Percentiles rank a stretch among this genome's conserved stretches.
Conservation (phyloP, 1,140 invertebrate species). For the Batillaria attramentaria region DNA sequence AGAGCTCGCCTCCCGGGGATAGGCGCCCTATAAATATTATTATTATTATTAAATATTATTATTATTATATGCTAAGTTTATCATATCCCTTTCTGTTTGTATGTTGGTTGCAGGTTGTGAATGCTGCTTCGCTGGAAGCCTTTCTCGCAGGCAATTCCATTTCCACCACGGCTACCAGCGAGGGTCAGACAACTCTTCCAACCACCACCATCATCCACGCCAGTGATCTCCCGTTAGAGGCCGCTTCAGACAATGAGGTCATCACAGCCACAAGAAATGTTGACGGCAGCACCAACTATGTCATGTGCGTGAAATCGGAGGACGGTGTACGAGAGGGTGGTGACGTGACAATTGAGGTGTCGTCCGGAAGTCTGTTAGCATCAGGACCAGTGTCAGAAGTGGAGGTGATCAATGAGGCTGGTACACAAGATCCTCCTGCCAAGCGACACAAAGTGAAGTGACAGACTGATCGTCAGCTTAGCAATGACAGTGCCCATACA, state of each 20-base stretch:
- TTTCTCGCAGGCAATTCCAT: conserved; percentile 16
- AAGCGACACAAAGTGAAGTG: conserved; percentile 31
- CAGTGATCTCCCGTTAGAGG: conserved; percentile 16
- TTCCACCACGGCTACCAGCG: background rate
- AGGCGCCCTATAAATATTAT: too few species aligned
- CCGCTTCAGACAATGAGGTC: background rate
- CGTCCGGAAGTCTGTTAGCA: background rate
- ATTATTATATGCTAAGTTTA: too few species aligned
- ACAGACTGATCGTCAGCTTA: background rate
- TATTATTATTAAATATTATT: too few species aligned
- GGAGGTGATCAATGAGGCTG: background rate
- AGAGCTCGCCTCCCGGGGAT: too few species aligned
- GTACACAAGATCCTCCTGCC: background rate
- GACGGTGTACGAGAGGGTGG: background rate
- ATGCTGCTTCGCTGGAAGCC: conserved; percentile 19
- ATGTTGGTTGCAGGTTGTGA: conserved; percentile 24
- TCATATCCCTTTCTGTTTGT: too few species aligned
- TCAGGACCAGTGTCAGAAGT: conserved; percentile 9
- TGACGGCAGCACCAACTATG: background rate
- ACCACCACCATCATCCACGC: conserved; percentile 26
- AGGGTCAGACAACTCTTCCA: background rate
- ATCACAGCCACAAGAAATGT: background rate
- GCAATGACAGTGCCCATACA: too few species aligned
- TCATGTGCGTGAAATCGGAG: conserved; percentile 26
- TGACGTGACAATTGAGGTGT: background rate